phyloP scores from a whole-genome alignment of 2,113 vertebrate genomes.

The Aleadryas rufinucha region DNA sequence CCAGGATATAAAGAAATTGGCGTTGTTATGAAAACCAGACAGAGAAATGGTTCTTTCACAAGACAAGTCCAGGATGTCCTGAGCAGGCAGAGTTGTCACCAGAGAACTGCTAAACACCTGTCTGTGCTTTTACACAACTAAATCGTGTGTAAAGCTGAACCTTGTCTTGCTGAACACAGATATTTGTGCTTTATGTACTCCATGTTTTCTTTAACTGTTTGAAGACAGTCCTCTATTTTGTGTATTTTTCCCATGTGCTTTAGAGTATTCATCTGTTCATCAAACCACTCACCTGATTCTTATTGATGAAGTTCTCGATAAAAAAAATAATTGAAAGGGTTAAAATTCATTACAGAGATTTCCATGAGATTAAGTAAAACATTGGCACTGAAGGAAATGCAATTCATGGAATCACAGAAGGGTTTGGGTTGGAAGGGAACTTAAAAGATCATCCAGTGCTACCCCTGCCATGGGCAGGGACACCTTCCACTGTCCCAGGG shows the following conservation, averaged over 20 bases:
- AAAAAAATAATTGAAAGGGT: neutral
- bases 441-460: fast-evolving
- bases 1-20: neutral
- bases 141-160: neutral
- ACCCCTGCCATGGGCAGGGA: neutral
- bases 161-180: neutral
- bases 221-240: neutral
- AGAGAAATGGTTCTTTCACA: neutral
- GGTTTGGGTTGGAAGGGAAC: neutral
- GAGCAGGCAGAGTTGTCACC: neutral
- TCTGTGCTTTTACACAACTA: neutral
- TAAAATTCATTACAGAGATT: neutral
- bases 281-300: neutral
- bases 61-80: neutral
- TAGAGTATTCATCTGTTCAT: neutral
- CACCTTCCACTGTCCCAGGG: neutral
- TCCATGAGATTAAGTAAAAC: neutral
- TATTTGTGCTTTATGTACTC: neutral
- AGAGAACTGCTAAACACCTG: neutral
- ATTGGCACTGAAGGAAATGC: neutral
- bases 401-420: neutral
- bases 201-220: neutral
- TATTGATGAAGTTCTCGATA: neutral
- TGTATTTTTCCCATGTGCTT: neutral
- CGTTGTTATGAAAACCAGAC: neutral